Evolutionary conservation across 2,888 invertebrate genomes (phyloP).

Genomic region (Hoplodrina ambigua): DNA sequence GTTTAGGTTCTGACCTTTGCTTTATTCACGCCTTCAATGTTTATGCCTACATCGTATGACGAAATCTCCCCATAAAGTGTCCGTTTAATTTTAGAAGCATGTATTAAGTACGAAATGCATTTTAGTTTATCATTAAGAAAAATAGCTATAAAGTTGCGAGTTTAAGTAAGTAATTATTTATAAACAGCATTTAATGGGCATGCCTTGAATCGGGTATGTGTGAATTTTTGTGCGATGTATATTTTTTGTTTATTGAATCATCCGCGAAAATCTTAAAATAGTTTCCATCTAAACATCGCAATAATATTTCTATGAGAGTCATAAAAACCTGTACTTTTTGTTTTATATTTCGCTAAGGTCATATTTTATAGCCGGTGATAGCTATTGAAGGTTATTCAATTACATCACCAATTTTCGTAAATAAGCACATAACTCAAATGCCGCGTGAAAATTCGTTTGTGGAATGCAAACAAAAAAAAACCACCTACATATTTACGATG

Average conservation of each 20-base stretch:
- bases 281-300: conserved; percentile 13
- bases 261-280: conserved; percentile 30
- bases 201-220: conserved; percentile 4
- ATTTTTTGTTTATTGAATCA: conserved; percentile 36
- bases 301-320: conserved; percentile 23
- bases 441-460: neutral
- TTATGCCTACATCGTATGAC: conserved; percentile 27
- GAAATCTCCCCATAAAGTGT: conserved; percentile 19
- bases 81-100: conserved; percentile 12
- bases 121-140: neutral
- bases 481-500: conserved; percentile 1
- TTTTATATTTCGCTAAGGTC: conserved; percentile 16
- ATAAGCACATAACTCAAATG: neutral
- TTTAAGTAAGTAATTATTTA: neutral
- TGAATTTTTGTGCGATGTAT: conserved; percentile 18
- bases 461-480: conserved; percentile 30
- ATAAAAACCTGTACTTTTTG: conserved; percentile 25
- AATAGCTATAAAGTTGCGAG: neutral
- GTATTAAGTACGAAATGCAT: neutral
- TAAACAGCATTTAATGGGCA: neutral
- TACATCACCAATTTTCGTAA: neutral
- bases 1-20: conserved; percentile 66
- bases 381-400: conserved; percentile 10
- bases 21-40: conserved; percentile 39
- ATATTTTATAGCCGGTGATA: conserved; percentile 9